phyloP scores from a whole-genome alignment of 2,113 vertebrate species.

The Leucoraja erinaceus region DNA sequence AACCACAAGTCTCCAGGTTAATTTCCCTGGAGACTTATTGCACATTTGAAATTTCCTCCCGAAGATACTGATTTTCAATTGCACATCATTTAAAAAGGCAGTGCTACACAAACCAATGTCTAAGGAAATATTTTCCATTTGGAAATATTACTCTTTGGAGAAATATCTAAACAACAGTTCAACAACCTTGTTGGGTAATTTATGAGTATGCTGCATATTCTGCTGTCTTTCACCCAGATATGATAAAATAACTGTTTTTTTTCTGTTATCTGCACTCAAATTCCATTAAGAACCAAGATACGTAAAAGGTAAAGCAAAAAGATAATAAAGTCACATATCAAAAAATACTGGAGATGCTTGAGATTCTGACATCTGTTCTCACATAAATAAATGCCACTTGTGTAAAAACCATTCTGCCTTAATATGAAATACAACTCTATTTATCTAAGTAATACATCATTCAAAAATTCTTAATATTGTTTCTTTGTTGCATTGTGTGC shows the following conservation, averaged over 20 bases:
- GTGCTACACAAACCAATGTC: no score
- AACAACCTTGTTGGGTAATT: background rate
- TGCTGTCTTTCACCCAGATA: background rate
- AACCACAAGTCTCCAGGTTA: no score
- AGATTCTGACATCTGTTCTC: background rate
- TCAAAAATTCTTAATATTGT: background rate
- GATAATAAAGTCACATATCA: background rate
- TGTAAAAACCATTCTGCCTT: background rate
- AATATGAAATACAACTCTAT: background rate
- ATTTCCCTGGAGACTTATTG: no score
- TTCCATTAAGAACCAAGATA: background rate
- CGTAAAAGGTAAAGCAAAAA: background rate
- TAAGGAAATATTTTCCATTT: background rate
- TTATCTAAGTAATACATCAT: background rate
- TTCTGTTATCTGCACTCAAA: background rate
- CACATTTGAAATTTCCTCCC: no score
- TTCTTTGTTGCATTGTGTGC: background rate
- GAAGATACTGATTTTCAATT: no score
- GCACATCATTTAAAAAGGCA: no score
- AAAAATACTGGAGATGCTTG: background rate
- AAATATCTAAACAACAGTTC: background rate
- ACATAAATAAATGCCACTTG: background rate
- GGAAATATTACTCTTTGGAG: background rate
- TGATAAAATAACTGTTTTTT: background rate
- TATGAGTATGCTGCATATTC: background rate